Base-by-base conservation (phyloP, 1,140 invertebrate genomes). In the Eriocheir sinensis region DNA sequence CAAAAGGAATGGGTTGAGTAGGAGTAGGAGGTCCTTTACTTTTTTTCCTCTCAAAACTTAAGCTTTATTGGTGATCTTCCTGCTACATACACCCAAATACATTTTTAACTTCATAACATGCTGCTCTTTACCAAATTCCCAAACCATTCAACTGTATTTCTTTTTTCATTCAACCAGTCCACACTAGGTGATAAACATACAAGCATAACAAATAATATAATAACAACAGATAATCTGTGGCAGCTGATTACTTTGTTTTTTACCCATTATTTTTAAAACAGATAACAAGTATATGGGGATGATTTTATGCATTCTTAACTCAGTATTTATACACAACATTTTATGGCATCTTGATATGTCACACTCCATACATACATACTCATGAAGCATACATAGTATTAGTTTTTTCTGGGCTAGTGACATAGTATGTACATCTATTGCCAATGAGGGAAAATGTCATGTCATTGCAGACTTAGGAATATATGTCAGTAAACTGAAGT, bases 241-340 rank as follows among this genome's bases (percentile, higher is more conserved):
- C 27, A 6, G 17, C 60, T 27, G 60, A 72, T 72, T 72, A 21
- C 12, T 72, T 6, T 72, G 27, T 2, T 4, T 72, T 27, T 72
- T 72, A 21, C 8, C 27, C 27, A 27, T 72, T n/a, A 72, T n/a
- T 72, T 72, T 72, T 72, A 2, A 72, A 72, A n/a, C 60, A 53
- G 21, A 17, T 12, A 72, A 72, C 60, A 72, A 72, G 60, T 72
- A 72, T n/a, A 72, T n/a, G 27, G 21, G 60, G 21, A 21, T 72
- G 60, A 4, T 72, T n/a, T 72, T 72, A 12, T 4, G n/a, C 21
- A 72, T 72, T 72, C 60, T 53, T 72, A 72, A 72, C 60, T n/a
- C 60, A 72, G 60, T 72, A 72, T 72, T 53, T 72, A 72, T 72
- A 72, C 60, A 72, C 60, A 72, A 72, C 21, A n/a, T 72, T 72